These are phyloP conservation scores for Gortyna flavago DNA, from an alignment of 2,888 invertebrate species.

Conservation along the genomic window DNA sequence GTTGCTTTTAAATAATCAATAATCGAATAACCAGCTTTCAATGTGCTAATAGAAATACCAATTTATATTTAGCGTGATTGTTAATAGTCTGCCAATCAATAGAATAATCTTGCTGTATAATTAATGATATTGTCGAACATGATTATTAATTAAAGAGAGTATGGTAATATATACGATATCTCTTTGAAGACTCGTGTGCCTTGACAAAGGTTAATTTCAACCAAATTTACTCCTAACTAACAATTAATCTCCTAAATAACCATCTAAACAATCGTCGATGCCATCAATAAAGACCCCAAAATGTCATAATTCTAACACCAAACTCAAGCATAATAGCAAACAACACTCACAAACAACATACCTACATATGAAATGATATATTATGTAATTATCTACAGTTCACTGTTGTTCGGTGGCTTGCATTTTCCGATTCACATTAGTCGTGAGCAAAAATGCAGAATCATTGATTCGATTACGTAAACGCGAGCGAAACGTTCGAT, in stretches of 20 bases:
- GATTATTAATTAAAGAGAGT: too few relatives aligned
- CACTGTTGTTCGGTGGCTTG: neutral
- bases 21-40: neutral
- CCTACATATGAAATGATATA: neutral
- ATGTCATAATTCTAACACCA: neutral
- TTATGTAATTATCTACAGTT: neutral
- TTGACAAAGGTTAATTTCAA: neutral
- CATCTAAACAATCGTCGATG: neutral
- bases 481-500: slow-evolving; percentile 46
- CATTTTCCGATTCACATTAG: slow-evolving; percentile 20
- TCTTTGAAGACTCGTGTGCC: neutral
- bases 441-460: slow-evolving; percentile 49
- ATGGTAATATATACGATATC: neutral
- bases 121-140: neutral
- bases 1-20: neutral
- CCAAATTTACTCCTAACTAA: neutral
- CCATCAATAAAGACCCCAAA: neutral
- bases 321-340: neutral
- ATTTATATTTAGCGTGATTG: neutral
- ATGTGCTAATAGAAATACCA: neutral
- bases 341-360: neutral
- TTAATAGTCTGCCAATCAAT: too few relatives aligned
- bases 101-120: too few relatives aligned
- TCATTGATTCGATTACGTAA: slow-evolving; percentile 60
- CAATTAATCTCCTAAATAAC: too few relatives aligned